Evolutionary conservation across 2,888 invertebrate genomes (phyloP).

Genomic region (Drosophila greeni): DNA sequence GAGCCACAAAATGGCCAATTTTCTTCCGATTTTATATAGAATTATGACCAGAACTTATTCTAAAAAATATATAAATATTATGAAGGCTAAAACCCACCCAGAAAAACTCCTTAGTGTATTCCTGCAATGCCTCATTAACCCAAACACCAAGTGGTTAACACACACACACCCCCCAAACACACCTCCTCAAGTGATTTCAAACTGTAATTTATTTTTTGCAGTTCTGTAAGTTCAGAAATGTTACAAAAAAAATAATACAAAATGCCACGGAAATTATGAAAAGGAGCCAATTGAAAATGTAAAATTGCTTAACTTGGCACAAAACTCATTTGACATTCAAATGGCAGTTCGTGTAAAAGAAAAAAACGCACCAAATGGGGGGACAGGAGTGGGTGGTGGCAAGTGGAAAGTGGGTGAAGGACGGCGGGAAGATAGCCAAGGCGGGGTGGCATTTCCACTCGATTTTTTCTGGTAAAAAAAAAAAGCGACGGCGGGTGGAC

Average conservation of each 20-base stretch:
- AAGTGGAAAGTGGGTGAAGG: constrained; percentile 9
- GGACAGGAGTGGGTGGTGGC: background rate
- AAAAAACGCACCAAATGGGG: background rate
- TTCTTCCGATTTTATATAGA: background rate
- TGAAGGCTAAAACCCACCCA: background rate
- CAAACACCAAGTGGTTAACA: background rate
- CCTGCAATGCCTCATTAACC: background rate
- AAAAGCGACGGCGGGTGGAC: constrained; percentile 8
- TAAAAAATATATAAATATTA: rapidly evolving
- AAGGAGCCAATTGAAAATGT: constrained; percentile 57
- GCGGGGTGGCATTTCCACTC: constrained; percentile 15
- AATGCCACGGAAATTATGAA: constrained; percentile 48
- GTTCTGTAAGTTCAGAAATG: background rate
- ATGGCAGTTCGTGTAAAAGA: constrained; percentile 30
- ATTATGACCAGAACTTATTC: background rate
- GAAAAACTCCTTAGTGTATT: background rate
- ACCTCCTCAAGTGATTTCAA: constrained; percentile 2
- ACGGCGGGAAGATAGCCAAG: constrained; percentile 10
- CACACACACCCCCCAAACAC: background rate
- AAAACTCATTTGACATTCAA: constrained; percentile 61
- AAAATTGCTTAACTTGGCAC: constrained; percentile 60
- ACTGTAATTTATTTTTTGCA: constrained; percentile 12
- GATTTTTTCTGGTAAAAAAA: constrained; percentile 13
- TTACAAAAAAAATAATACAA: constrained; percentile 7
- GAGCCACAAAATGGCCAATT: too few relatives aligned